These are phyloP conservation scores for Narcine bancroftii DNA, from an alignment of 2,113 vertebrate species.

Conservation along the genomic window DNA sequence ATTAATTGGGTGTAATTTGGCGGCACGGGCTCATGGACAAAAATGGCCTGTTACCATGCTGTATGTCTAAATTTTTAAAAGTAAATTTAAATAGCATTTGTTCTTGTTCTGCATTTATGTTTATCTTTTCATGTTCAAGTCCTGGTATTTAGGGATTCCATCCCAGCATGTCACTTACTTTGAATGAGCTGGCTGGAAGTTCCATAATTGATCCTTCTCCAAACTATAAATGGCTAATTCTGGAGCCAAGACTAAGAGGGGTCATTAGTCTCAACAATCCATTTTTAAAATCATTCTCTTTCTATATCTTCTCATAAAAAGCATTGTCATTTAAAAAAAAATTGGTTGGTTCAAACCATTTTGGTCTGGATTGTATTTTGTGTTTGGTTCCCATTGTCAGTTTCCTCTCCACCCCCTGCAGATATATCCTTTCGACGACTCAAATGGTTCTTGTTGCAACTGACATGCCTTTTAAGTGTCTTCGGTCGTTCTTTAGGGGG, in stretches of 20 bases:
- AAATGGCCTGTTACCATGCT: too few relatives aligned
- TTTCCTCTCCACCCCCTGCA: too few relatives aligned
- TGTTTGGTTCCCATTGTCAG: neutral
- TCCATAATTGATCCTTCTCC: neutral
- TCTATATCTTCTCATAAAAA: neutral
- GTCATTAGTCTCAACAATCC: neutral
- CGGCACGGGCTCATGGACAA: too few relatives aligned
- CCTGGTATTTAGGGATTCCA: neutral
- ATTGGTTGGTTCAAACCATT: neutral
- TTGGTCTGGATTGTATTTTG: neutral
- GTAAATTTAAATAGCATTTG: too few relatives aligned
- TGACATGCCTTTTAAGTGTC: neutral
- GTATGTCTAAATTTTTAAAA: too few relatives aligned
- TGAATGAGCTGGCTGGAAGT: neutral
- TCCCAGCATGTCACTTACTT: neutral
- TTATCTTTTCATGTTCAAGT: neutral
- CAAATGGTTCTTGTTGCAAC: neutral
- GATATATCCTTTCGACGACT: neutral
- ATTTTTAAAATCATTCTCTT: neutral
- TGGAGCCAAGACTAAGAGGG: neutral
- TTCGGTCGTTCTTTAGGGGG: constrained; percentile 8
- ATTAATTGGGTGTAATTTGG: too few relatives aligned
- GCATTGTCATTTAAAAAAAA: too few relatives aligned
- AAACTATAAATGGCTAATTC: neutral
- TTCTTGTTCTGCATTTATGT: neutral